A percentile compares a stretch with the other conserved stretches of the same genome.
Evolutionary conservation across 1,140 invertebrate species (phyloP).

Genomic region (Solen grandis): DNA sequence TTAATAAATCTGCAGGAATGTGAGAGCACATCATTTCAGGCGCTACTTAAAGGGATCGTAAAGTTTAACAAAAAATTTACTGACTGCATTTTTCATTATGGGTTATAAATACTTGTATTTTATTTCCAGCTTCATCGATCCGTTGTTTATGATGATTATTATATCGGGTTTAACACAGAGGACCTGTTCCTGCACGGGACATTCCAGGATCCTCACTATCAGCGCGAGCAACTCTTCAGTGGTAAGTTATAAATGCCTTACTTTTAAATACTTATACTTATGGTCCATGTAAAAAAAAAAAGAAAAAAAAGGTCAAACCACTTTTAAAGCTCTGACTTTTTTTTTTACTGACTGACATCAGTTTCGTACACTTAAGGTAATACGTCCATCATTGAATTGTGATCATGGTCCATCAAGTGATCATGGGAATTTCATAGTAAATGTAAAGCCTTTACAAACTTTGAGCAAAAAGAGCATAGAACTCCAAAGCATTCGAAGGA

Average conservation of each 20-base stretch:
- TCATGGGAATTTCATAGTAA: no score
- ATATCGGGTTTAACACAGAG: conserved; percentile 49
- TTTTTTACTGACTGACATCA: background rate
- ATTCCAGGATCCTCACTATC: conserved; percentile 45
- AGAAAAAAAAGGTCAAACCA: background rate
- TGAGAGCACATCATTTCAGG: no score
- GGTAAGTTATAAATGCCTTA: conserved; percentile 33
- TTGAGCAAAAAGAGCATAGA: no score
- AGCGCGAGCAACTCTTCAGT: conserved; percentile 61
- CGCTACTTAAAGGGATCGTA: no score
- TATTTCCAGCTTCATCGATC: conserved; percentile 54
- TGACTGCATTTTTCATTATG: no score
- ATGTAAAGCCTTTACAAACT: no score
- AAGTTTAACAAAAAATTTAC: no score
- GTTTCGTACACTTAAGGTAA: background rate
- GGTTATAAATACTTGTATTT: no score
- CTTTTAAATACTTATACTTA: background rate
- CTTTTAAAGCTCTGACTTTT: no score
- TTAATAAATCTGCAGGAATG: no score
- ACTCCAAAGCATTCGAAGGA: background rate
- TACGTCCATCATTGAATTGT: no score
- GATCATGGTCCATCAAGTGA: no score
- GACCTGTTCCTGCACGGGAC: conserved; percentile 61
- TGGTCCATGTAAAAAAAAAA: background rate
- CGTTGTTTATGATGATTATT: conserved; percentile 55